A percentile compares a stretch with the other conserved stretches of the same genome.
These are phyloP conservation scores for Luperina nickerlii DNA, from an alignment of 2,888 invertebrate genomes.

Conservation along the genomic window DNA sequence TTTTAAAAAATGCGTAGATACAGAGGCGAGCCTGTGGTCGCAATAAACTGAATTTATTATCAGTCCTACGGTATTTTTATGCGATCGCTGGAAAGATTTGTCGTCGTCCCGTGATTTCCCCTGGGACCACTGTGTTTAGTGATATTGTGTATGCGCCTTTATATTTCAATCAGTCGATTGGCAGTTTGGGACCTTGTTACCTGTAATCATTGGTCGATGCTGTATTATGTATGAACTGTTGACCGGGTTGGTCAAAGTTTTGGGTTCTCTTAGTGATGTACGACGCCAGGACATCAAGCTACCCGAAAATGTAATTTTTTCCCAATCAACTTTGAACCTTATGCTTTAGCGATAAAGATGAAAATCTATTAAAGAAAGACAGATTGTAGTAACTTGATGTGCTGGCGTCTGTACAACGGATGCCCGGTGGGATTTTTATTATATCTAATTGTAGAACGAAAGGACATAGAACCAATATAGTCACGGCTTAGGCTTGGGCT, in stretches of 20 bases:
- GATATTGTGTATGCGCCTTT: conserved; percentile 77
- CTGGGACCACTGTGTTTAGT: conserved; percentile 78
- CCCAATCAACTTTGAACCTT: too few relatives aligned
- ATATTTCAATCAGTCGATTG: conserved; percentile 76
- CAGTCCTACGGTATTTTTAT: conserved; percentile 76
- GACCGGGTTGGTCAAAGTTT: conserved; percentile 11
- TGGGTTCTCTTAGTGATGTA: background rate
- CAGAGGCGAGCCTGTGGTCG: conserved; percentile 69
- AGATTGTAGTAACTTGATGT: too few relatives aligned
- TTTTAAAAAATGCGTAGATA: conserved; percentile 58
- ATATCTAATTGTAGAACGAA: background rate
- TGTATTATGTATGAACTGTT: conserved; percentile 30
- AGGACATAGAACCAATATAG: background rate
- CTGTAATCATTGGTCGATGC: conserved; percentile 47
- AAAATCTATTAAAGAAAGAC: too few relatives aligned
- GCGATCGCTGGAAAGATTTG: conserved; percentile 81
- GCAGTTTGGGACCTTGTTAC: conserved; percentile 60
- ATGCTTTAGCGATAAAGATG: too few relatives aligned
- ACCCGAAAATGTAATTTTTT: too few relatives aligned
- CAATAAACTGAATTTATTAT: conserved; percentile 82
- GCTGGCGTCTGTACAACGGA: background rate
- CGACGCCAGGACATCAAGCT: too few relatives aligned
- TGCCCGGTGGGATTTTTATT: background rate
- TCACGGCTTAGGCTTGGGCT: background rate
- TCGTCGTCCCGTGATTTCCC: conserved; percentile 82